These are phyloP conservation scores for Oncorhynchus mykiss DNA, from an alignment of 2,113 vertebrate species.

Conservation along the genomic window DNA sequence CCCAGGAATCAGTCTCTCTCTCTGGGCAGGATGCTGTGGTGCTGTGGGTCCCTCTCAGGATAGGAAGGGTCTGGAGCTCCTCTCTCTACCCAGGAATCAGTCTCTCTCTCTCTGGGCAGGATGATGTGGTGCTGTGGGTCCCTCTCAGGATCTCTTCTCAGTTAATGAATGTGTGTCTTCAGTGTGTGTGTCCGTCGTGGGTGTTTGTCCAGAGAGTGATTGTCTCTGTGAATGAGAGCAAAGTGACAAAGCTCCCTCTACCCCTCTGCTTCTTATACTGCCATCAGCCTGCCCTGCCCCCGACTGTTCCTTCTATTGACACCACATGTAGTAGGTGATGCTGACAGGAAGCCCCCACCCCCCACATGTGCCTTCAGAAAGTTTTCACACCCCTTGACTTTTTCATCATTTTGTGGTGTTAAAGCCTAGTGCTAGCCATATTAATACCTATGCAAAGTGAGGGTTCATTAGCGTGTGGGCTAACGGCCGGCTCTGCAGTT, in stretches of 20 bases:
- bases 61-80: not conserved
- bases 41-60: not conserved
- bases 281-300: constrained; percentile 39
- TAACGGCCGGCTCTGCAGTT: too few relatives aligned
- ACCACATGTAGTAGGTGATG: too few relatives aligned
- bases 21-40: constrained; percentile 17
- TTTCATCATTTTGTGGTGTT: too few relatives aligned
- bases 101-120: constrained; percentile 2
- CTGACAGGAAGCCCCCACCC: too few relatives aligned
- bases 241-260: constrained; percentile 68
- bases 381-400: too few relatives aligned
- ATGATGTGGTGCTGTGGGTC: constrained; percentile 5
- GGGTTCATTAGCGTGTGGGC: too few relatives aligned
- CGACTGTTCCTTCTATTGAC: not conserved
- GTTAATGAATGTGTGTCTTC: constrained; percentile 26
- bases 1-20: constrained; percentile 1
- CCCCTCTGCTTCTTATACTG: constrained; percentile 70
- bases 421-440: too few relatives aligned
- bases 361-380: too few relatives aligned
- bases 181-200: constrained; percentile 43
- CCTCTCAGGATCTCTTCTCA: not conserved
- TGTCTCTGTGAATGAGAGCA: constrained; percentile 56
- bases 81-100: not conserved
- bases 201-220: constrained; percentile 44
- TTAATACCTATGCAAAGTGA: too few relatives aligned